Percentiles rank a stretch among this genome's conserved stretches.
phyloP scores from a whole-genome alignment of 2,113 vertebrate species.

The Sprattus sprattus region DNA sequence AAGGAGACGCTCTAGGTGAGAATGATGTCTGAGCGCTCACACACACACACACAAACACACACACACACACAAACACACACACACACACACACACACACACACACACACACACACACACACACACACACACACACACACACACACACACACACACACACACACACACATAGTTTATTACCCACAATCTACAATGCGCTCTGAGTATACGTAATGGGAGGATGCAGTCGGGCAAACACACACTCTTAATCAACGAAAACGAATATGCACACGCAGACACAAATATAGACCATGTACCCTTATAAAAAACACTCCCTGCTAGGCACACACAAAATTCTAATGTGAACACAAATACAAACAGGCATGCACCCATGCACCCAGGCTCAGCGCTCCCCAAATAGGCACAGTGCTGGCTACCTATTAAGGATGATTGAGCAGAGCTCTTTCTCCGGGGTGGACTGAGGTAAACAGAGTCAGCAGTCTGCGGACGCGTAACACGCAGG shows the following conservation, averaged over 20 bases:
- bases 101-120: not conserved
- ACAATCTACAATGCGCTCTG: not conserved
- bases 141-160: not conserved
- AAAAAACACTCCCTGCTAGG: not conserved
- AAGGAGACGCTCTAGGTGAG: conserved; percentile 68
- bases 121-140: not conserved
- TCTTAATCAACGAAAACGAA: not conserved
- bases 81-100: not conserved
- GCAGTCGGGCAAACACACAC: not conserved
- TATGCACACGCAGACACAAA: not conserved
- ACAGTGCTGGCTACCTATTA: not conserved
- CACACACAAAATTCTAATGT: not conserved
- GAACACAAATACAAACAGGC: not conserved
- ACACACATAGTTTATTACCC: not conserved
- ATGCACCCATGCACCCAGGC: not conserved
- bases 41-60: not conserved
- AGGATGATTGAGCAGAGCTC: not conserved
- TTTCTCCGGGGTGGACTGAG: not conserved
- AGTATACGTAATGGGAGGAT: too few relatives aligned
- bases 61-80: not conserved
- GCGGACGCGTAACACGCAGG: not conserved
- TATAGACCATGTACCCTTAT: not conserved
- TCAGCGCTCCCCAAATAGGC: not conserved
- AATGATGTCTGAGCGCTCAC: not conserved
- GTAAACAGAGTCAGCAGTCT: not conserved